Evolutionary conservation across 2,113 vertebrate species (phyloP).

Genomic region (Pogona vitticeps): DNA sequence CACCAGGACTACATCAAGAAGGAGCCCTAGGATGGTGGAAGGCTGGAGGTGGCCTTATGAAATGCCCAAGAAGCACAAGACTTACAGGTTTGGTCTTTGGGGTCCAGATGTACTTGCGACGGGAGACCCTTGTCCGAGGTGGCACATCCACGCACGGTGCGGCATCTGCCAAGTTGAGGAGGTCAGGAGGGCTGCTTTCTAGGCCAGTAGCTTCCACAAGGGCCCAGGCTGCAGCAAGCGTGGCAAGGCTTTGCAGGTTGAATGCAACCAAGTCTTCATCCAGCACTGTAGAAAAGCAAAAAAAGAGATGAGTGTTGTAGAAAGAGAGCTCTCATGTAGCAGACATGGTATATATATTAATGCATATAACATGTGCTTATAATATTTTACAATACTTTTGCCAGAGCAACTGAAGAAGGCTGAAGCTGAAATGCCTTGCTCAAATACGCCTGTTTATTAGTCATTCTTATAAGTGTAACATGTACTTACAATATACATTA

Average conservation of each 20-base stretch:
- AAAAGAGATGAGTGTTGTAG: not conserved
- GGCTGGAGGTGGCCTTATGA: not conserved
- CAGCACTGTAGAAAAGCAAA: slow-evolving; percentile 57
- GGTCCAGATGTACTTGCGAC: slow-evolving; percentile 91
- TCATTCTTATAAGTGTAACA: too few relatives aligned
- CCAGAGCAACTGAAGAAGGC: too few relatives aligned
- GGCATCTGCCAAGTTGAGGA: slow-evolving; percentile 48
- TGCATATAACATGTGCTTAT: not conserved
- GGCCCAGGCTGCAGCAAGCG: slow-evolving; percentile 89
- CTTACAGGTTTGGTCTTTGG: slow-evolving; percentile 93
- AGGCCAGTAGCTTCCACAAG: slow-evolving; percentile 75
- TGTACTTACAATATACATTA: not conserved
- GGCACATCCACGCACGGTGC: slow-evolving; percentile 65
- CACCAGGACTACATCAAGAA: not conserved
- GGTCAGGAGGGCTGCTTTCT: slow-evolving; percentile 74
- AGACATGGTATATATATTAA: not conserved
- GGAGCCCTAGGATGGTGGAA: not conserved
- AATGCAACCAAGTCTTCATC: slow-evolving; percentile 87
- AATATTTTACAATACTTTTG: not conserved
- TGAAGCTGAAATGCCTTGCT: too few relatives aligned
- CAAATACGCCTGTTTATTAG: too few relatives aligned
- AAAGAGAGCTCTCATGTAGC: not conserved
- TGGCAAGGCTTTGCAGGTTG: slow-evolving; percentile 91
- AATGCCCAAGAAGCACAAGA: not conserved
- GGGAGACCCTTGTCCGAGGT: slow-evolving; percentile 83